phyloP scores from a whole-genome alignment of 2,888 invertebrate genomes.

The Hoplodrina ambigua region DNA sequence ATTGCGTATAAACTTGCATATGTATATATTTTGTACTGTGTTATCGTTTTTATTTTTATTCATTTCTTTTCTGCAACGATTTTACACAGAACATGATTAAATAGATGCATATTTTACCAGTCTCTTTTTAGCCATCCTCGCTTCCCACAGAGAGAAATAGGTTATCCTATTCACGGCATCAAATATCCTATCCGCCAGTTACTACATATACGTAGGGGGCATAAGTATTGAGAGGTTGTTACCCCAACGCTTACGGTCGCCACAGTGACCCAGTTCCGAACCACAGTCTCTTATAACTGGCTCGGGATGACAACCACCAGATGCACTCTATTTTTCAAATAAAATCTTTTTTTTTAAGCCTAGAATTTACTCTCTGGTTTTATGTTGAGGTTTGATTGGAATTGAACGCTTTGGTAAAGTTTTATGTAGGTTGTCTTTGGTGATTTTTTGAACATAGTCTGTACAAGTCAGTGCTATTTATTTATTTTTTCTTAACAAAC shows the following conservation, averaged over 20 bases:
- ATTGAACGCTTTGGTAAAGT: background rate
- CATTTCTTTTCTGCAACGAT: background rate
- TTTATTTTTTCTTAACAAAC: no score
- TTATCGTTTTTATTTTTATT: background rate
- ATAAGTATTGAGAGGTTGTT: conserved; percentile 54
- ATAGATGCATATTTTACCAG: background rate
- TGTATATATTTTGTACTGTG: background rate
- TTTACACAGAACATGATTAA: background rate
- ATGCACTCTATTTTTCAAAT: conserved; percentile 50
- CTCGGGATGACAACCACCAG: conserved; percentile 57
- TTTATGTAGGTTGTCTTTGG: background rate
- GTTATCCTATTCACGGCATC: conserved; percentile 50
- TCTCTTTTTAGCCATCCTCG: conserved; percentile 26
- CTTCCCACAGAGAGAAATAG: conserved; percentile 34
- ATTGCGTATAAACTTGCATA: background rate
- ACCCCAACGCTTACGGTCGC: conserved; percentile 55
- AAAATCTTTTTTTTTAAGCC: conserved; percentile 16
- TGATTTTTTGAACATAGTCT: background rate
- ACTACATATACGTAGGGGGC: conserved; percentile 46
- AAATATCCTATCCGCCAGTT: conserved; percentile 45
- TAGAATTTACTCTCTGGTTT: conserved; percentile 9
- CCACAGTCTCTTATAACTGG: conserved; percentile 52
- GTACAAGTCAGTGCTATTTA: background rate
- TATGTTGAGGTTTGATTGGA: conserved; percentile 3
- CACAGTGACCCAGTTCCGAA: conserved; percentile 52